A percentile compares a stretch with the other conserved stretches of the same genome.
phyloP scores from a whole-genome alignment of 2,797 vertebrate genomes.

The Propithecus deckenii region DNA sequence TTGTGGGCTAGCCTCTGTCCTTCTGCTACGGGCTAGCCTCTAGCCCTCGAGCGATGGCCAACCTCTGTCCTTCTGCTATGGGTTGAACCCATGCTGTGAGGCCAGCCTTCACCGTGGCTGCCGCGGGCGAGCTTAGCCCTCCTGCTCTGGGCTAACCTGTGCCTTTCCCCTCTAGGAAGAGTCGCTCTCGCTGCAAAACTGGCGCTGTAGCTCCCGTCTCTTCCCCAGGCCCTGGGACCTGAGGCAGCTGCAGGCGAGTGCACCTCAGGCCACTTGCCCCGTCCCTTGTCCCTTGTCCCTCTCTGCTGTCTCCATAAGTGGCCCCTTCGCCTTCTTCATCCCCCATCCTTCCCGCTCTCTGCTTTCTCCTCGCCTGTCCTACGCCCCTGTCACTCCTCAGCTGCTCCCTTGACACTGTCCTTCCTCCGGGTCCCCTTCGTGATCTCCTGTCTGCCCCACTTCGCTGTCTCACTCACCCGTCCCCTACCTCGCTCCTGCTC shows the following conservation, averaged over 20 bases:
- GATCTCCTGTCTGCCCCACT: not conserved
- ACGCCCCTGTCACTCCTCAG: not conserved
- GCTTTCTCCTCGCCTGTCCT: not conserved
- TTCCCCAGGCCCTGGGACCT: slow-evolving; percentile 11
- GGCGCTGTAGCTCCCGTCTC: not conserved
- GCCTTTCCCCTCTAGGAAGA: slow-evolving; percentile 31
- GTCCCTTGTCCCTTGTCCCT: not conserved
- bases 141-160: not conserved
- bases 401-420: not conserved
- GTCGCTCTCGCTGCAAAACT: not conserved
- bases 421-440: not conserved
- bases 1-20: not conserved
- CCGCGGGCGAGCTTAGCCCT: too few relatives aligned
- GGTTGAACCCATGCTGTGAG: not conserved
- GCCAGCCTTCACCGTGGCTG: not conserved
- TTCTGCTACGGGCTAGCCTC: not conserved
- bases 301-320: not conserved
- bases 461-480: not conserved
- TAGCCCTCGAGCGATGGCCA: not conserved
- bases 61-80: not conserved
- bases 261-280: too few relatives aligned
- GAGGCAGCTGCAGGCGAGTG: not conserved
- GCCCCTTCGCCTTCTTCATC: not conserved
- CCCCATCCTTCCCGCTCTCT: not conserved
- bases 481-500: not conserved